Evolutionary conservation across 2,113 vertebrate species (phyloP), one percentile per base, ranked within the genome.

Genomic region (Danionella cerebrum): DNA sequence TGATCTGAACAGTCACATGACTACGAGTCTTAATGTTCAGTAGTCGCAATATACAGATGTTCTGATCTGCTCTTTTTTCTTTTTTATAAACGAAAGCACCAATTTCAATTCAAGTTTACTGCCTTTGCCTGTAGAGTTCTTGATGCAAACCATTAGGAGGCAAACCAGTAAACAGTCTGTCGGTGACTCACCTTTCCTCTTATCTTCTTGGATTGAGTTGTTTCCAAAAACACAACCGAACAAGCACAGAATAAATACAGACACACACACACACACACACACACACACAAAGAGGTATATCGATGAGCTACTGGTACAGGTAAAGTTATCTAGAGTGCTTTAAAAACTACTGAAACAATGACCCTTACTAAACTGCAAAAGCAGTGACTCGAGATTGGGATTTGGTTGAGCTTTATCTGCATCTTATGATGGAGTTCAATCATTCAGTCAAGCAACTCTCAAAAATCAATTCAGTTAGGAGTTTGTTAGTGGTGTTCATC

Each of bases 171-270:
- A n/a, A 10, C 42, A 39, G 27, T 50, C 10, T 24, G 45, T 36
- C 25, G 21, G 14, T 58, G 22, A 36, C 75, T 76, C 73, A 76
- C 75, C 75, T 76, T 76, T 63, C 57, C 35, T 70, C 57, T 50
- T 19, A 76, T 52, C 71, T 73, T 76, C 71, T 73, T 51, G 67
- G 52, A 65, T 29, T 69, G 66, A 73, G 25, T 24, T 6, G 45
- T n/a, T n/a, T n/a, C n/a, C n/a, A 9, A 8, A 51, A 50, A 44
- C 70, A 76, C 36, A 55, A 55, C 70, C 55, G 3, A 4, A 57
- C n/a, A 36, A 31, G 6, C 51, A 67, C 55, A 67, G 35, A 41
- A 54, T 53, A 12, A 52, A 22, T 42, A 66, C 54, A 31, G 9
- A 59, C 31, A 6, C 42, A 2, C 8, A 58, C 18, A 51, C 25